phyloP scores from a whole-genome alignment of 2,113 vertebrate genomes.

The Sterrhoptilus dennistouni region DNA sequence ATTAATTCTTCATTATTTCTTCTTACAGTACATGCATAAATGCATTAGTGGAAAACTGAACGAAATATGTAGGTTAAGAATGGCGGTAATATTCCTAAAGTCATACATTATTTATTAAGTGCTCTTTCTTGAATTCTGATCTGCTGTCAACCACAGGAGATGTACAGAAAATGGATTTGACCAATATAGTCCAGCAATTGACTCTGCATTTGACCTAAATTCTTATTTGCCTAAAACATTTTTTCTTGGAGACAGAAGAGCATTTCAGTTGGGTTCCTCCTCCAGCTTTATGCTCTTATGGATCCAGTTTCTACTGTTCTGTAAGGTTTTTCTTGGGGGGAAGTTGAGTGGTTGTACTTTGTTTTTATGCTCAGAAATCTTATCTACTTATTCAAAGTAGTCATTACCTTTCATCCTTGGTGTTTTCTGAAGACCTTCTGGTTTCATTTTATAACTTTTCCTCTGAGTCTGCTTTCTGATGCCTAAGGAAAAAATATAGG shows the following conservation, averaged over 20 bases:
- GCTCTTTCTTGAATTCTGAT: not conserved
- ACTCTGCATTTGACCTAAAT: not conserved
- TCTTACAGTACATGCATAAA: not conserved
- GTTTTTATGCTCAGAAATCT: not conserved
- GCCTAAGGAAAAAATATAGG: not conserved
- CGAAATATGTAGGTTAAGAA: not conserved
- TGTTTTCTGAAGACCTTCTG: not conserved
- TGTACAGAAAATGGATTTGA: not conserved
- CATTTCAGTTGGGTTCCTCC: not conserved
- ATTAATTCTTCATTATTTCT: not conserved
- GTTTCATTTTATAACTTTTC: not conserved
- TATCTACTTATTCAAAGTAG: not conserved
- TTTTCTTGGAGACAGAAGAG: not conserved
- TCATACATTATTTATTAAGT: not conserved
- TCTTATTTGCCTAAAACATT: not conserved
- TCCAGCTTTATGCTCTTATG: not conserved
- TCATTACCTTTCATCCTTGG: not conserved
- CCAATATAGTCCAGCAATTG: rapidly evolving
- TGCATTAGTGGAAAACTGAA: not conserved
- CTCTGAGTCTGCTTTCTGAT: not conserved
- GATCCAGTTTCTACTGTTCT: not conserved
- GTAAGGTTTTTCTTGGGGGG: rapidly evolving
- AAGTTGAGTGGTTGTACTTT: not conserved
- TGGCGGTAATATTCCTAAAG: not conserved
- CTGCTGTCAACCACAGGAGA: not conserved